These are phyloP conservation scores for Ctenosaura bakeri DNA, from an alignment of 2,797 vertebrate species.

Conservation along the genomic window DNA sequence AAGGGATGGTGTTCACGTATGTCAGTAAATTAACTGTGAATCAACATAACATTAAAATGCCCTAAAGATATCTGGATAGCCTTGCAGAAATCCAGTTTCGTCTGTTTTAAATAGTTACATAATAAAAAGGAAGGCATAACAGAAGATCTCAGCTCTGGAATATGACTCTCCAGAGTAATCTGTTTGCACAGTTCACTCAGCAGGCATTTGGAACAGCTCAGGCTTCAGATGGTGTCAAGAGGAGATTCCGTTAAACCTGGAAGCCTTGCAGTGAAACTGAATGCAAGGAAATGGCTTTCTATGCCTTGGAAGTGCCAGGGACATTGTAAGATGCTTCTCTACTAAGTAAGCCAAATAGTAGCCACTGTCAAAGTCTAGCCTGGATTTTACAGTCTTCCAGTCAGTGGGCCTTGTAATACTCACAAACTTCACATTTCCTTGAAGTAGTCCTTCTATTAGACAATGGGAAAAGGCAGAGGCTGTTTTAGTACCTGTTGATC, in stretches of 20 bases:
- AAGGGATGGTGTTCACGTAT: neutral
- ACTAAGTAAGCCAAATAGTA: neutral
- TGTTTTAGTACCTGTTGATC: too few relatives aligned
- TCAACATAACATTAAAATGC: neutral
- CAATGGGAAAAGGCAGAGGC: neutral
- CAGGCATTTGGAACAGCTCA: neutral
- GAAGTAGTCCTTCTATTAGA: neutral
- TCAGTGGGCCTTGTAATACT: too few relatives aligned
- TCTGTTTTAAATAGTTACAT: constrained; percentile 12
- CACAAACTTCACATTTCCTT: neutral
- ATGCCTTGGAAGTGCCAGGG: fast-evolving
- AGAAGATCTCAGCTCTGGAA: fast-evolving
- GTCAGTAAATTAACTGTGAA: neutral
- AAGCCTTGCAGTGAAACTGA: fast-evolving
- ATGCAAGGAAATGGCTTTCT: neutral
- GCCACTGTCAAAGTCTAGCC: neutral
- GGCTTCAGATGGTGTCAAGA: constrained; percentile 9
- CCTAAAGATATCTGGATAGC: neutral
- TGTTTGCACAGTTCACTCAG: fast-evolving
- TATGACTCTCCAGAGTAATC: neutral
- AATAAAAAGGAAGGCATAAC: neutral
- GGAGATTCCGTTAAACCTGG: neutral
- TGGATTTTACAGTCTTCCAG: neutral
- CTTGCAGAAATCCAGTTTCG: neutral
- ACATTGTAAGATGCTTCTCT: neutral